Conservation (phyloP, 2,797 vertebrate species). For the Oceanodroma leucorhoa region DNA sequence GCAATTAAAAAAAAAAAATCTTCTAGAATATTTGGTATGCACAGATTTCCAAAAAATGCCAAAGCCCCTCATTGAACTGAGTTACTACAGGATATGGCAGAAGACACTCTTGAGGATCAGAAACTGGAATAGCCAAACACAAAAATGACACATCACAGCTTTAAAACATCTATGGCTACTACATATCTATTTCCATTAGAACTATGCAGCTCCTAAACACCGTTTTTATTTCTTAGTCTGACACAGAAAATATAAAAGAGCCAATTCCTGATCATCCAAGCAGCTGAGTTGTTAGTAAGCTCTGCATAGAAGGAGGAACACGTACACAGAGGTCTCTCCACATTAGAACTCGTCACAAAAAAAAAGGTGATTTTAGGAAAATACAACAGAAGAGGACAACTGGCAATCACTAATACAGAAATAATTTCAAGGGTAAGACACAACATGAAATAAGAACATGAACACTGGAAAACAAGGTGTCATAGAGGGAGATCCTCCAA, state of each 20-base stretch:
- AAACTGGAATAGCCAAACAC: background rate
- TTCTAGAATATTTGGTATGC: background rate
- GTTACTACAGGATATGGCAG: background rate
- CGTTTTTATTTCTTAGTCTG: background rate
- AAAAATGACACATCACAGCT: background rate
- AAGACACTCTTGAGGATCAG: background rate
- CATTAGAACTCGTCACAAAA: background rate
- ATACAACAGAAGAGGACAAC: background rate
- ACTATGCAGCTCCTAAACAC: background rate
- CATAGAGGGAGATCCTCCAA: background rate
- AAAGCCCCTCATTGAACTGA: background rate
- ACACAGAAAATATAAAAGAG: background rate
- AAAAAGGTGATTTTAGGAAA: background rate
- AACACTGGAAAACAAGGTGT: background rate
- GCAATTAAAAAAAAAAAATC: background rate
- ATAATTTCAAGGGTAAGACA: background rate
- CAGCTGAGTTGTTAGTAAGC: background rate
- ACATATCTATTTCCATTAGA: background rate
- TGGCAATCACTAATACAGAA: background rate
- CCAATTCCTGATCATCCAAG: background rate
- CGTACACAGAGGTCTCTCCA: background rate
- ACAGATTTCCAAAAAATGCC: background rate
- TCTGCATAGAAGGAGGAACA: background rate
- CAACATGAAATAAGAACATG: background rate
- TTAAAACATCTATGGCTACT: background rate